Base-by-base conservation (phyloP, 1,140 invertebrate species). In the Drosophila pectinifera region DNA sequence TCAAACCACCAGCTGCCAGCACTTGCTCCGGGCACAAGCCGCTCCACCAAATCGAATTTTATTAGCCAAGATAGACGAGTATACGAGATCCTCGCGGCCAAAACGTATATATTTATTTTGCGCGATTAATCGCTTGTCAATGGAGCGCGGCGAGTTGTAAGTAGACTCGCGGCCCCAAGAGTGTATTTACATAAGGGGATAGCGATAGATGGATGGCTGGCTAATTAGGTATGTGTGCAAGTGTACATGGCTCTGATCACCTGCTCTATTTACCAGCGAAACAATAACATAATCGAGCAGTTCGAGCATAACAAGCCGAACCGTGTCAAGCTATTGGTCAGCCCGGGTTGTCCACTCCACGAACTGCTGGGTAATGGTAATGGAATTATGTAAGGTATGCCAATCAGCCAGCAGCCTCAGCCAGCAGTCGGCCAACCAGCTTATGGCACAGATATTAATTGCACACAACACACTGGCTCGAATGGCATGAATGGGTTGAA, bases 391-490 rank as follows among this genome's bases (percentile, higher is more conserved):
- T 89, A 88, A 88, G 75, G 58, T 58, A 88, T 88, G 75, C 83
- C 83, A 88, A 89, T 88, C 84, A 80, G 67, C 55, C 62, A 64
- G 64, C 75, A 72, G 51, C 26, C 24, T 28, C 43, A 59, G 45
- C 59, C 72, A 76, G 69, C 79, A 34, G 31, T 10, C 73, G 65
- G 53, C 48, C 62, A 73, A 46, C 49, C 38, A 69, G 76, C 80
- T 89, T 88, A 84, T 88, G 84, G 55, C 84, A 83, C 39, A 88
- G 75, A 89, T 89, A 89, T 88, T 89, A 88, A 89, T 89, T 88
- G 77, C 84, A 77, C 57, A 79, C 67, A 83, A 53, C 56, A 64
- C 51, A 58, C 55, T 43, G 73, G 56, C 49, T 78, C 45, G 56
- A 84, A 64, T 78, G 64, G 64, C 56, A 69, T 80, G 78, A 85